Percentiles rank a stretch among this genome's conserved stretches.
phyloP scores from a whole-genome alignment of 2,797 vertebrate species.

The Chelon auratus region DNA sequence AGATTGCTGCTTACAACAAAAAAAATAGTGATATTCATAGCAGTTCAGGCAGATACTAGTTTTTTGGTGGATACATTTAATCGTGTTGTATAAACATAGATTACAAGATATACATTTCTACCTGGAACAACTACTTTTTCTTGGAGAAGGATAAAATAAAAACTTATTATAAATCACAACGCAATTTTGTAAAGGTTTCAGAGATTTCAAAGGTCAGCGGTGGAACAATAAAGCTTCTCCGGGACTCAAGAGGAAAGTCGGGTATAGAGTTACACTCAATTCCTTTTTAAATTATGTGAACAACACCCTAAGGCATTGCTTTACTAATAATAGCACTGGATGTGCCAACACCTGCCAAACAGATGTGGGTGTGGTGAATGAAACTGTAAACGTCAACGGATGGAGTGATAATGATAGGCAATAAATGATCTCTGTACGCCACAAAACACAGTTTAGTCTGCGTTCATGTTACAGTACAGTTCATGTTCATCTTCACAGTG shows the following conservation, averaged over 20 bases:
- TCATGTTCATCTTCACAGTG: conserved; percentile 1
- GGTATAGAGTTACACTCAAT: background rate
- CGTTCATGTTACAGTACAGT: no score
- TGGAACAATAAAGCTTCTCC: background rate
- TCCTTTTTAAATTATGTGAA: background rate
- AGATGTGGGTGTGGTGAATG: conserved; percentile 54
- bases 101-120: no score
- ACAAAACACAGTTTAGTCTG: background rate
- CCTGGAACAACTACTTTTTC: no score
- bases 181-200: background rate
- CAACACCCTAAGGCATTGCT: conserved; percentile 12
- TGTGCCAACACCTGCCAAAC: conserved; percentile 51
- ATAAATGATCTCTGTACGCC: conserved; percentile 33
- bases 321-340: conserved; percentile 39
- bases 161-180: background rate
- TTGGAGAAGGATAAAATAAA: no score
- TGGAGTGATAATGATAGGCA: conserved; percentile 49
- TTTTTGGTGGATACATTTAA: background rate
- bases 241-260: background rate
- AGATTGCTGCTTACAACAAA: background rate
- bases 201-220: background rate
- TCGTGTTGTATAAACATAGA: background rate
- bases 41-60: background rate
- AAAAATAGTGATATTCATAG: no score
- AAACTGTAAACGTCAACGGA: conserved; percentile 34